A percentile compares a stretch with the other conserved stretches of the same genome.
phyloP scores from a whole-genome alignment of 2,113 vertebrate genomes.

The Daboia siamensis region DNA sequence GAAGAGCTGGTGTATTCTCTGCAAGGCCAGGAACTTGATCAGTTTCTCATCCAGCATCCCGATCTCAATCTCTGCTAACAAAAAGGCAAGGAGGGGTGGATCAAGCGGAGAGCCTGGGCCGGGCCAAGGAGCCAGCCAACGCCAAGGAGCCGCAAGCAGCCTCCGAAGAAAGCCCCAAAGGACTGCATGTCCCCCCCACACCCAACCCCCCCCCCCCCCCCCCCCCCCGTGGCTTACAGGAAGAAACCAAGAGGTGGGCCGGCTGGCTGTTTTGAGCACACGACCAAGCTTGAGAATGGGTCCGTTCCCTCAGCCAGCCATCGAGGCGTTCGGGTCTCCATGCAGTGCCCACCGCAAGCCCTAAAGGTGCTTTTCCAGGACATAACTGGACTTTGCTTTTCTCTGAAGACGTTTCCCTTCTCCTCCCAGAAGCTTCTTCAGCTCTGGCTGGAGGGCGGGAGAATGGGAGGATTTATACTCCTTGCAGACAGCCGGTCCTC shows the following conservation, averaged over 20 bases:
- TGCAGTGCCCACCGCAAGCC: background rate
- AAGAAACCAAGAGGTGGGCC: background rate
- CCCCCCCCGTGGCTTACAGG: too few relatives aligned
- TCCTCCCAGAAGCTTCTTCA: too few relatives aligned
- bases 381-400: too few relatives aligned
- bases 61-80: slow-evolving; percentile 85
- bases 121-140: background rate
- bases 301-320: background rate
- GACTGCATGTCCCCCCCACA: too few relatives aligned
- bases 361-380: background rate
- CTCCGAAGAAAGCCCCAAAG: background rate
- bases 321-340: background rate
- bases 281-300: background rate
- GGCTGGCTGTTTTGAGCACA: background rate
- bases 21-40: slow-evolving; percentile 92
- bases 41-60: slow-evolving; percentile 90
- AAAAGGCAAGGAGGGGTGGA: slow-evolving; percentile 57
- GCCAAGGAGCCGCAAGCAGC: background rate
- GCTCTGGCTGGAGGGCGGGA: too few relatives aligned
- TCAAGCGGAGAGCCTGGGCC: background rate
- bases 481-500: too few relatives aligned
- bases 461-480: too few relatives aligned
- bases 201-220: too few relatives aligned
- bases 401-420: too few relatives aligned
- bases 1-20: slow-evolving; percentile 95